Evolutionary conservation across 2,888 invertebrate species (phyloP), one percentile per base, ranked within the genome.

Genomic region (Apodemia zela): DNA sequence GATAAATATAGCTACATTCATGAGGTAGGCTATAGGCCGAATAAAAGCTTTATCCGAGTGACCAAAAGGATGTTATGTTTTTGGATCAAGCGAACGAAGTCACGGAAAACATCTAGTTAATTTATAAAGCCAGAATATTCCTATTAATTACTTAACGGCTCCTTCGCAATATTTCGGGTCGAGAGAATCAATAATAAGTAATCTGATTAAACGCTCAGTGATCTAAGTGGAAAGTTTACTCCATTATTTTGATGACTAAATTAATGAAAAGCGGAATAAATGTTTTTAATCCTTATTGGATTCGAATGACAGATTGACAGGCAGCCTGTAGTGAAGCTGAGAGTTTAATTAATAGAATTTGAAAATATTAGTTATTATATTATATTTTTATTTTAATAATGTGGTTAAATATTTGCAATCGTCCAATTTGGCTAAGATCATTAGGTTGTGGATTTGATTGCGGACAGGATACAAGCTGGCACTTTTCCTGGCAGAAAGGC

Each of bases 141-240:
- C 25, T 54, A 54, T 72, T 72, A 72, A 74, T 73, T 73, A 74
- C 72, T 71, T 70, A 73, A 45, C 60, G 69, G 69, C 68, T 70
- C 67, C 69, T 67, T 68, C 64, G 67, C 67, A 71, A 68, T 69
- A 71, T 68, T 68, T 72, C 65, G 69, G 67, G 67, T 65, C 65
- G 68, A 69, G 70, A 63, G 65, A 65, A 74, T 72, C 73, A 72
- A 74, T 73, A 73, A 72, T 72, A 72, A 73, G 72, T 74, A 72
- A 73, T 73, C 72, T 73, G 72, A 73, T 74, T 75, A 72, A 67
- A 65, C 67, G 54, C 54, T 54, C 54, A 29, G 54, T 54, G 54
- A 54, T 54, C 54, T 69, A 66, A 73, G 73, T 73, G 73, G 70
- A 73, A 73, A 73, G 73, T 73, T 73, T 60, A 61, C 67, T 68